A percentile compares a stretch with the other conserved stretches of the same genome.
Evolutionary conservation across 2,797 vertebrate species (phyloP).

Genomic region (Furcifer pardalis): DNA sequence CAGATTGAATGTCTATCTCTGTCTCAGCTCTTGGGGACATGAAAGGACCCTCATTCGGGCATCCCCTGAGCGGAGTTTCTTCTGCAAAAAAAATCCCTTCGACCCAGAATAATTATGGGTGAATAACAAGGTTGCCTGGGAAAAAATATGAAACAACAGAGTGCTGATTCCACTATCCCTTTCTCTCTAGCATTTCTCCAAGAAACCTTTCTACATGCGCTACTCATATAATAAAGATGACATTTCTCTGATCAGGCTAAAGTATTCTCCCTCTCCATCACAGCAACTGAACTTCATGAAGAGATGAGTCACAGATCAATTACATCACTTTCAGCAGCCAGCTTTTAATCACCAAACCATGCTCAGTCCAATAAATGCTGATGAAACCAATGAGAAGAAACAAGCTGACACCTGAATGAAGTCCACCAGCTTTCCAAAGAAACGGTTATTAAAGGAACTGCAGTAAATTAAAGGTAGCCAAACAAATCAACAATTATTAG

Average conservation of each 20-base stretch:
- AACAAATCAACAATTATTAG: slow-evolving; percentile 11
- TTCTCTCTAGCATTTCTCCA: background rate
- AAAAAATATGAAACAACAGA: background rate
- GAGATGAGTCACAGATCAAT: background rate
- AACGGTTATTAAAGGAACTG: background rate
- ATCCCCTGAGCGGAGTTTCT: too few relatives aligned
- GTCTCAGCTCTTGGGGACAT: too few relatives aligned
- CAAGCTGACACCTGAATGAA: background rate
- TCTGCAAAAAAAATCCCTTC: too few relatives aligned
- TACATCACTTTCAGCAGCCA: background rate
- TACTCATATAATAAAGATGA: background rate
- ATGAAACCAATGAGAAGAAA: background rate
- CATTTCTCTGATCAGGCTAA: background rate
- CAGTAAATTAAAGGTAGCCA: slow-evolving; percentile 5
- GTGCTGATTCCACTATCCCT: background rate
- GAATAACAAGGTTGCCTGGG: background rate
- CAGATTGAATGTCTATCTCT: too few relatives aligned
- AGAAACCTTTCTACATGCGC: background rate
- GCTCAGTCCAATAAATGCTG: background rate
- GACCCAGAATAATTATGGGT: too few relatives aligned
- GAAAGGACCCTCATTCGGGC: too few relatives aligned
- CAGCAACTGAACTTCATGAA: background rate
- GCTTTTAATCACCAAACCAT: background rate
- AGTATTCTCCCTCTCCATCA: background rate
- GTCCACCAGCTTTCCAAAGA: background rate